Percentiles rank a stretch among this genome's conserved stretches.
Evolutionary conservation across 2,888 invertebrate species (phyloP).

Genomic region (Rapana venosa): DNA sequence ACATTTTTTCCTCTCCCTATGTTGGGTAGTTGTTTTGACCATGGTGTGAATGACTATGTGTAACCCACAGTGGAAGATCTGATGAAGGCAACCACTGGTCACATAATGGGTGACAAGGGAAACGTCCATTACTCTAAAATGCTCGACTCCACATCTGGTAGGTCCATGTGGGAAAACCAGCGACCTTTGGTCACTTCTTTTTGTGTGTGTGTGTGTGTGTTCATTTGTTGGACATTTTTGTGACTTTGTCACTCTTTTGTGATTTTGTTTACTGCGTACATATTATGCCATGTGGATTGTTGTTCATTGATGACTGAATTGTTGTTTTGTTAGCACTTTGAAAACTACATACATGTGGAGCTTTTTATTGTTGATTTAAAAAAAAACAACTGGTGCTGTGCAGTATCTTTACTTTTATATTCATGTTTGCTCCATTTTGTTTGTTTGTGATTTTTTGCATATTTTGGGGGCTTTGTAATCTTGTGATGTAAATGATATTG

Average conservation of each 20-base stretch:
- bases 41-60: neutral
- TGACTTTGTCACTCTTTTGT: neutral
- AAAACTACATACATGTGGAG: too few species aligned
- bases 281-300: too few species aligned
- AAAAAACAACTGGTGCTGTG: too few species aligned
- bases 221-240: neutral
- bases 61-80: constrained; percentile 9
- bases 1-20: neutral
- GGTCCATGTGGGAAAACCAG: neutral
- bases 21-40: neutral
- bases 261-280: neutral
- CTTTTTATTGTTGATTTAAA: too few species aligned
- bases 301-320: too few species aligned
- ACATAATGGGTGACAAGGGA: constrained; percentile 19
- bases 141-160: constrained; percentile 24
- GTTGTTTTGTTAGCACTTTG: too few species aligned
- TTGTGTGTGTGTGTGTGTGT: neutral
- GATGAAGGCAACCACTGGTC: constrained; percentile 14
- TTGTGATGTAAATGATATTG: too few species aligned
- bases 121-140: constrained; percentile 22
- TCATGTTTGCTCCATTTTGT: too few species aligned
- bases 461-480: too few species aligned
- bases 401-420: too few species aligned
- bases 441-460: too few species aligned
- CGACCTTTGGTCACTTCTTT: neutral